Evolutionary conservation across 2,888 invertebrate species (phyloP), one percentile per base, ranked within the genome.

Genomic region (Amitus sp.): DNA sequence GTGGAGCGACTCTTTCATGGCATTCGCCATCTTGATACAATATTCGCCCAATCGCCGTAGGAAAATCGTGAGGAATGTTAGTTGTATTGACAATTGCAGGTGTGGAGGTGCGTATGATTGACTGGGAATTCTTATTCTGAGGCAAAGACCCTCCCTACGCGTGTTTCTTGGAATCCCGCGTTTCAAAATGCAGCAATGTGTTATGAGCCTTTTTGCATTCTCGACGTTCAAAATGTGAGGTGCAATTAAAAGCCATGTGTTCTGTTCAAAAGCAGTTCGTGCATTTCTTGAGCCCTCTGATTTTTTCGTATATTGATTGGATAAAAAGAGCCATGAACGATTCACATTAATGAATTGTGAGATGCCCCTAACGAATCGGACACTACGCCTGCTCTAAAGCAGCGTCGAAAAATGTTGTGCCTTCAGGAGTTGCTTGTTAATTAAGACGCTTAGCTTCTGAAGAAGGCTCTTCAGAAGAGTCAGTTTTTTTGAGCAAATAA

Each of bases 181-280:
- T 6, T n/a, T 30, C 30, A n/a, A 37, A 15, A 9, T 55, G 55
- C 13, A 55, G 19, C 6, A 55, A 15, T 2, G 49, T 49, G 17
- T 55, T 49, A 2, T 46, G 19, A 28, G 28, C 9, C 17, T 54
- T 54, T 4, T 27, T 4, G 15, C 49, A 55, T 13, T 45, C 45
- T 1, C 33, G 40, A 30, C 53, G 42, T 10, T 19, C 10, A 6
- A 2, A 6, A 7, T 17, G 19, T 6, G 15, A 20, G 0, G 15
- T 37, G 20, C 27, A 55, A 17, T 48, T 20, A 6, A 43, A 13
- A 1, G n/a, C n/a, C 17, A 39, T 18, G 30, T 49, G 46, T 13
- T 33, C 33, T 27, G 46, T 1, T 33, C 39, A 37, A 2, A 62
- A 40, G 34, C 56, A 62, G 40, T 62, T 62, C 5, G 56, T 27